Conservation (phyloP, 1,140 invertebrate species). For the Stenopsyche tienmushanensis region DNA sequence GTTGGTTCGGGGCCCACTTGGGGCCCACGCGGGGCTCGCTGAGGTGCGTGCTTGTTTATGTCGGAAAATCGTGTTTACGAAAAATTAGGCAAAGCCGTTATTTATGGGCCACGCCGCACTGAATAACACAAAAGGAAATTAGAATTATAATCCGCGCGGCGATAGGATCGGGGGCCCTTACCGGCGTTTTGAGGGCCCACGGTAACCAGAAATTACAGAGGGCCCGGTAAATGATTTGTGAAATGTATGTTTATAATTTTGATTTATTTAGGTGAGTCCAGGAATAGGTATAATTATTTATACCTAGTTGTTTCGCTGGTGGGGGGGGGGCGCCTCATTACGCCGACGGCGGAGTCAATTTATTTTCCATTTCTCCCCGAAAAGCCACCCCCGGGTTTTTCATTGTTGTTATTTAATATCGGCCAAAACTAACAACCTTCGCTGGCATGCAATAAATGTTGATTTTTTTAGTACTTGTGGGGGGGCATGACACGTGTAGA, state of each 20-base stretch:
- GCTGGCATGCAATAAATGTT: not conserved
- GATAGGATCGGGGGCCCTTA: slow-evolving; percentile 18
- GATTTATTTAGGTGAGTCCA: slow-evolving; percentile 23
- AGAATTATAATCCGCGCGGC: slow-evolving; percentile 32
- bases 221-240: slow-evolving; percentile 32
- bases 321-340: slow-evolving; percentile 5
- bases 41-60: slow-evolving; percentile 23
- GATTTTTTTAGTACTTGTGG: not conserved
- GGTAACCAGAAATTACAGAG: slow-evolving; percentile 11
- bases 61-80: slow-evolving; percentile 39
- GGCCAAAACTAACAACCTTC: not conserved
- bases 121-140: slow-evolving; percentile 33
- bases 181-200: not conserved
- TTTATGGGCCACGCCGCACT: slow-evolving; percentile 30
- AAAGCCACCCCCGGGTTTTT: not conserved
- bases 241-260: slow-evolving; percentile 36
- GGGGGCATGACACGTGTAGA: not conserved
- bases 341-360: slow-evolving; percentile 14
- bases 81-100: slow-evolving; percentile 37
- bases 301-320: slow-evolving; percentile 19
- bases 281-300: slow-evolving; percentile 24
- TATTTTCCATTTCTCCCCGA: slow-evolving; percentile 10
- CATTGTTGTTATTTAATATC: not conserved
- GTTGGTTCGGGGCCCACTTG: no score
- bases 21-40: no score